Conservation (phyloP, 2,888 invertebrate genomes). For the Tryphoninae sp. region DNA sequence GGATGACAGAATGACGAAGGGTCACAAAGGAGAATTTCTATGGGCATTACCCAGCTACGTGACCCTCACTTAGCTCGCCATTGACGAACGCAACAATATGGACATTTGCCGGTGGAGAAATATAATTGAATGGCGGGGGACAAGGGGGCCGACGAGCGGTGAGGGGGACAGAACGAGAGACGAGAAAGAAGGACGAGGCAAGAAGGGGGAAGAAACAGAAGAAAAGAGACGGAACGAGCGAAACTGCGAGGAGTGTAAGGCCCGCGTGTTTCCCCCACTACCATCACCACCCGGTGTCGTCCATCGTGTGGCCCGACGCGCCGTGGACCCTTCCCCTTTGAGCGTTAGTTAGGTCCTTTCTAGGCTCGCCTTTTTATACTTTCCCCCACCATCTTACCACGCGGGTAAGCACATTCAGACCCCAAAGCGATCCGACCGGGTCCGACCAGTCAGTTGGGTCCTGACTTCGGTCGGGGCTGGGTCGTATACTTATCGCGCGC, state of each 20-base stretch:
- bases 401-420: conserved; percentile 72
- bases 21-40: conserved; percentile 71
- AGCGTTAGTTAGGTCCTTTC: conserved; percentile 79
- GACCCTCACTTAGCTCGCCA: conserved; percentile 80
- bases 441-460: conserved; percentile 79
- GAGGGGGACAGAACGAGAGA: conserved; percentile 55
- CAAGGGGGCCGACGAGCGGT: conserved; percentile 68
- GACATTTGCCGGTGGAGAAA: conserved; percentile 80
- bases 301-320: conserved; percentile 61
- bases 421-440: conserved; percentile 72
- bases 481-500: conserved; percentile 65
- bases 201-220: conserved; percentile 33
- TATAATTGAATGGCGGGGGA: conserved; percentile 79
- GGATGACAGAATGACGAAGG: conserved; percentile 50
- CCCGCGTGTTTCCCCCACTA: conserved; percentile 58
- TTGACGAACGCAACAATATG: conserved; percentile 81
- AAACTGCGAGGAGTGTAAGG: conserved; percentile 48
- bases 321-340: conserved; percentile 75
- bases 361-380: conserved; percentile 79
- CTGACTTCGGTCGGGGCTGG: conserved; percentile 79
- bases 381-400: conserved; percentile 68
- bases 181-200: conserved; percentile 32
- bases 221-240: conserved; percentile 33
- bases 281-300: conserved; percentile 25
- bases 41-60: conserved; percentile 76